Evolutionary conservation across 2,113 vertebrate genomes (phyloP).

Genomic region (Tupaia tana): DNA sequence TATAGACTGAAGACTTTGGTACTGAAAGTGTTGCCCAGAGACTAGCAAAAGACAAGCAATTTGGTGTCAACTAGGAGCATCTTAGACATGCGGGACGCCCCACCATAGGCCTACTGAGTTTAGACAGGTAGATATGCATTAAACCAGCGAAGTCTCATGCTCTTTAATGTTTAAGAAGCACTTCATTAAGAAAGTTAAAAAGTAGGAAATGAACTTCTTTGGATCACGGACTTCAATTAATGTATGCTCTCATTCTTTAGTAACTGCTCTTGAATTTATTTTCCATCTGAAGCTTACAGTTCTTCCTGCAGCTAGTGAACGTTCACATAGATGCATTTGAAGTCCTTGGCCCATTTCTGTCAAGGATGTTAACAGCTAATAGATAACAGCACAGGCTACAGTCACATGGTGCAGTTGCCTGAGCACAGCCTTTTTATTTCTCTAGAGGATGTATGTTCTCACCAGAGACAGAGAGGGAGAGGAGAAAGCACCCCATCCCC

Average conservation of each 20-base stretch:
- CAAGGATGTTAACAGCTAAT: not conserved
- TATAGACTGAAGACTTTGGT: not conserved
- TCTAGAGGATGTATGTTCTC: too few relatives aligned
- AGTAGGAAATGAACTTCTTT: not conserved
- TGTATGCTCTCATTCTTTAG: not conserved
- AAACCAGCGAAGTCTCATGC: not conserved
- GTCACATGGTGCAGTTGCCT: not conserved
- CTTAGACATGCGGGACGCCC: not conserved
- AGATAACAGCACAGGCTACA: not conserved
- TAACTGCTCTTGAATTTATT: slow-evolving; percentile 13
- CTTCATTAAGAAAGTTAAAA: slow-evolving; percentile 24
- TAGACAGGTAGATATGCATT: not conserved
- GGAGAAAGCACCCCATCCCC: too few relatives aligned
- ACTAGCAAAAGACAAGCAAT: not conserved
- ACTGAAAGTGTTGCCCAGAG: not conserved
- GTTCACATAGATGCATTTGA: slow-evolving; percentile 6
- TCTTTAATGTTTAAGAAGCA: slow-evolving; percentile 22
- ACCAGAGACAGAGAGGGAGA: too few relatives aligned
- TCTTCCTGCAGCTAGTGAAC: slow-evolving; percentile 10
- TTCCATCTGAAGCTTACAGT: not conserved
- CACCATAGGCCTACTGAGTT: not conserved
- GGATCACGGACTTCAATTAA: not conserved
- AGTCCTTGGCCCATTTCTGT: slow-evolving; percentile 30
- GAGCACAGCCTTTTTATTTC: not conserved
- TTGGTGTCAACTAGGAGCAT: not conserved